phyloP scores from a whole-genome alignment of 2,113 vertebrate species.

The Leptobrachium leishanense region DNA sequence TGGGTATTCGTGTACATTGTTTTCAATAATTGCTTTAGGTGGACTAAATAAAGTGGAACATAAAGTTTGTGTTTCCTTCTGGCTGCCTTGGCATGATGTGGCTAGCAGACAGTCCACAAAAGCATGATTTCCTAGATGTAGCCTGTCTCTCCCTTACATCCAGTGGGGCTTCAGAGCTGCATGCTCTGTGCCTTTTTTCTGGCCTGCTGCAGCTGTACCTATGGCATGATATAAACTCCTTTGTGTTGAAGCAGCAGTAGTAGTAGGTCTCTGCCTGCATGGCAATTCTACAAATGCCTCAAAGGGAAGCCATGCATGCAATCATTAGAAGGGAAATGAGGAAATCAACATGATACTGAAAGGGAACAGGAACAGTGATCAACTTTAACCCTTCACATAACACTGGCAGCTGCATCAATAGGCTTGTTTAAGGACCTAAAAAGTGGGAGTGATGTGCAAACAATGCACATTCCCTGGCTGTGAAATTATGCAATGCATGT shows the following conservation, averaged over 20 bases:
- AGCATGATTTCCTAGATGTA: neutral
- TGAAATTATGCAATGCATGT: neutral
- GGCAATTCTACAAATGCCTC: slow-evolving; percentile 2
- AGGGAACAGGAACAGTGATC: neutral
- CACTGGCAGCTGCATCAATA: neutral
- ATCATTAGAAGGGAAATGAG: neutral
- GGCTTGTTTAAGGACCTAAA: neutral
- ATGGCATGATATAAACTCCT: slow-evolving; percentile 1
- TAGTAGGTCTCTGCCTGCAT: slow-evolving; percentile 1
- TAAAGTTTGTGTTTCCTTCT: too few species aligned
- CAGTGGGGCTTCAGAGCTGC: neutral
- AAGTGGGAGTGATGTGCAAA: neutral
- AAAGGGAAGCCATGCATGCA: neutral
- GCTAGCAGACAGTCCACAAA: too few species aligned
- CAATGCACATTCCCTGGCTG: too few species aligned
- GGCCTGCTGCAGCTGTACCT: neutral
- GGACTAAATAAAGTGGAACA: too few species aligned
- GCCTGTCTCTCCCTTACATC: neutral
- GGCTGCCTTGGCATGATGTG: too few species aligned
- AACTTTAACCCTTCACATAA: neutral
- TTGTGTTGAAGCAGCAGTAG: slow-evolving; percentile 19
- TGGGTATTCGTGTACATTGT: too few species aligned
- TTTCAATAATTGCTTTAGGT: too few species aligned
- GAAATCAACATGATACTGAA: neutral
- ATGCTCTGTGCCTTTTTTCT: neutral